Percentiles rank a stretch among this genome's conserved stretches.
These are phyloP conservation scores for Otus scops DNA, from an alignment of 2,797 vertebrate species.

Conservation along the genomic window DNA sequence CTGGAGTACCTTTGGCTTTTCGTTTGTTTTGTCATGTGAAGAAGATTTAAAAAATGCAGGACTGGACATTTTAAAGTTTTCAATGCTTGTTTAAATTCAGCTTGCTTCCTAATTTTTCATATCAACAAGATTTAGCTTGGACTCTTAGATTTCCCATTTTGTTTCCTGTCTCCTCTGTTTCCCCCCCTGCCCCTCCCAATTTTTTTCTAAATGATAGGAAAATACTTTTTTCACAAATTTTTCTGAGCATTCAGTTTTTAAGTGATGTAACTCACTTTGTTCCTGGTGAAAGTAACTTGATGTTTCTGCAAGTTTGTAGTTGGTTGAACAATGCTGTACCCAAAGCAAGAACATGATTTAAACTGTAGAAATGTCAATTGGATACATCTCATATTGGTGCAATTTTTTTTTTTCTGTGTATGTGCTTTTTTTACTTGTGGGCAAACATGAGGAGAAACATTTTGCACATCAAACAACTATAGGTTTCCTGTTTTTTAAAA, in stretches of 20 bases:
- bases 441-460: background rate
- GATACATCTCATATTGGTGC: background rate
- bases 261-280: background rate
- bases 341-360: background rate
- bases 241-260: background rate
- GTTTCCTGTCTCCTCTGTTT: background rate
- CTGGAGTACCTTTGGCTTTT: background rate
- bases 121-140: background rate
- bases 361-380: background rate
- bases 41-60: background rate
- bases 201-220: background rate
- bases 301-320: background rate
- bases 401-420: background rate
- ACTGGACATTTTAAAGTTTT: background rate
- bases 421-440: background rate
- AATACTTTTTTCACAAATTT: background rate
- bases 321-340: background rate
- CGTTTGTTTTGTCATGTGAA: background rate
- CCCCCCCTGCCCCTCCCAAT: fast-evolving
- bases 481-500: background rate
- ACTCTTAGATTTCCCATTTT: background rate
- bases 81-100: background rate
- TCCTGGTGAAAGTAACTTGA: background rate
- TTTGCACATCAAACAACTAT: background rate
- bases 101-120: background rate